Evolutionary conservation across 2,113 vertebrate species (phyloP), one percentile per base, ranked within the genome.

Genomic region (Archilochus colubris): DNA sequence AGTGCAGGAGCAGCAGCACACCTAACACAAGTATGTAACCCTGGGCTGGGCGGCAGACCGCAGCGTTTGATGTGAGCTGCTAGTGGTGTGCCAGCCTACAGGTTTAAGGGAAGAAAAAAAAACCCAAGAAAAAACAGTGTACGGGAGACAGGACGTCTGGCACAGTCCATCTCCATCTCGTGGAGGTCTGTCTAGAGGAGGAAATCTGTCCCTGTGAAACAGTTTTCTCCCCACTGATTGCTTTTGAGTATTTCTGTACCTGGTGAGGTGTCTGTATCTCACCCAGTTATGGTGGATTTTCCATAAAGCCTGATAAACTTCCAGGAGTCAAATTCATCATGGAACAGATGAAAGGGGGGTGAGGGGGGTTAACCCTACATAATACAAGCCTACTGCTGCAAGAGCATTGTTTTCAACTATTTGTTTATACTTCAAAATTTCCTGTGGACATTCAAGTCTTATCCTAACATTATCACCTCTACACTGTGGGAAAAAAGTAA

Each of bases 1-100:
- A 27, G 90, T 63, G 89, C 86, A 93, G 83, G 83, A 95, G 73
- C 97, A 98, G 89, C 79, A 98, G 98, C 98, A 98, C 98, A 98
- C 98, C 98, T 98, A 95, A 95, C 96, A 97, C 51, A 98, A 98
- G 96, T 97, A 98, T 97, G 98, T 93, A 97, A 95, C 93, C 93
- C 95, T 95, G 94, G 94, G 88, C 85, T 97, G 97, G 94, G 96
- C 89, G 24, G 27, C 91, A 94, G 91, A 95, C 95, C 55, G 12
- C 95, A 97, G 95, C 90, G 20, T 31, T 7, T 84, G 75, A 95
- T 6, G 77, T 17, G 43, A 91, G 86, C 44, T 31, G 80, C 80
- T 55, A 82, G 63, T 18, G 75, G 43, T 74, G 82, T 14, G 51
- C 14, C 18, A 89, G 83, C 75, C 94, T 68, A 51, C 33, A 13